phyloP scores from a whole-genome alignment of 2,797 vertebrate species.

The Loriculus beryllinus region DNA sequence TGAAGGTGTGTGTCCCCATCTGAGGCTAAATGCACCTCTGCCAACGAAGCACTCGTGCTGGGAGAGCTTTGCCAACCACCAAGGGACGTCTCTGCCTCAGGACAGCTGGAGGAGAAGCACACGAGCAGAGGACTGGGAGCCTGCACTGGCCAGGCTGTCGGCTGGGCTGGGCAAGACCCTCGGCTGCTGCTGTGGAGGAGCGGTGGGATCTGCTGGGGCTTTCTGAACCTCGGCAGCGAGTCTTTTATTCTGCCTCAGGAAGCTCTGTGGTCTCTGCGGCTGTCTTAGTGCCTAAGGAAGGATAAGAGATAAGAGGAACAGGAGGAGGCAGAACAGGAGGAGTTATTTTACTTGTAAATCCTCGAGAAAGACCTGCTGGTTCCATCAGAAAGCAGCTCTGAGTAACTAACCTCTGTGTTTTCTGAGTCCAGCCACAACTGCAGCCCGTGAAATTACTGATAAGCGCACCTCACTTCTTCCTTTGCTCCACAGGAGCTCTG shows the following conservation, averaged over 20 bases:
- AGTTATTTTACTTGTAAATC: neutral
- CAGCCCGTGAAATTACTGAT: neutral
- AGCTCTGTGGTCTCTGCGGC: neutral
- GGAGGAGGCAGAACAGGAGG: neutral
- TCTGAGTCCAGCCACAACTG: neutral
- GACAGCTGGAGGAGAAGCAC: neutral
- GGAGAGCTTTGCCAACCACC: neutral
- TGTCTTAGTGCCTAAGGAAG: neutral
- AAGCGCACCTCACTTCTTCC: neutral
- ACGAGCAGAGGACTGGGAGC: neutral
- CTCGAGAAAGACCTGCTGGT: neutral
- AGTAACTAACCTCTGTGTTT: neutral
- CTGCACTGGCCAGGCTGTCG: neutral
- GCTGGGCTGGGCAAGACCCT: neutral
- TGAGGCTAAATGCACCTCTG: neutral
- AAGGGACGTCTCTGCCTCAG: neutral
- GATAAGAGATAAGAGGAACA: neutral
- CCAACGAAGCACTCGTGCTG: accelerated
- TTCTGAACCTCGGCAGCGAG: neutral
- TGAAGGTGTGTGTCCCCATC: accelerated
- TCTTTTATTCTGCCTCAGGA: neutral
- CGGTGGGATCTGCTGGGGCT: neutral
- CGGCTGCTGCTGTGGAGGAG: neutral
- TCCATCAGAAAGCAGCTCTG: neutral
- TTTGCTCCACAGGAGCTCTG: neutral